phyloP scores from a whole-genome alignment of 1,140 invertebrate genomes.

The Gryon sp. region DNA sequence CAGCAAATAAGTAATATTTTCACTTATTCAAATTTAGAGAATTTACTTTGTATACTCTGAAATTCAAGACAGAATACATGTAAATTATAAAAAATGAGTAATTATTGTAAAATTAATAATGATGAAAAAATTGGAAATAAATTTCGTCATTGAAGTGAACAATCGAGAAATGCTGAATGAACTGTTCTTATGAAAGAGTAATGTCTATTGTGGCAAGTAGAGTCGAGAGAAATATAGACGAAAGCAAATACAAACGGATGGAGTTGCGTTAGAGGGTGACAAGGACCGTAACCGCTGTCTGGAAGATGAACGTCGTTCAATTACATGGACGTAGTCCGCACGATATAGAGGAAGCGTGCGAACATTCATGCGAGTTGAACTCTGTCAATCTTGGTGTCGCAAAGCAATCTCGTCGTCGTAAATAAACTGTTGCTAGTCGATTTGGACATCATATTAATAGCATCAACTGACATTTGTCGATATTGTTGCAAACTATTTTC shows the following conservation, averaged over 20 bases:
- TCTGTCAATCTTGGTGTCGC: slow-evolving; percentile 46
- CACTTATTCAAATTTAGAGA: too few species aligned
- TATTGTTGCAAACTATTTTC: slow-evolving; percentile 1
- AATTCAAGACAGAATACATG: too few species aligned
- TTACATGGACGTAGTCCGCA: slow-evolving; percentile 64
- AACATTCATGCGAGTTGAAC: slow-evolving; percentile 53
- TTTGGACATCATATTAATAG: slow-evolving; percentile 13
- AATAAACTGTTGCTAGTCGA: slow-evolving; percentile 58
- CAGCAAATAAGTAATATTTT: too few species aligned
- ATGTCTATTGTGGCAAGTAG: too few species aligned
- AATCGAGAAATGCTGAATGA: too few species aligned
- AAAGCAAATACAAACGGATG: slow-evolving; percentile 34
- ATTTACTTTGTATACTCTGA: too few species aligned
- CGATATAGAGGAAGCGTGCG: slow-evolving; percentile 20
- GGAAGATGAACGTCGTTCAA: slow-evolving; percentile 71
- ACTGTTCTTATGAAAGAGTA: too few species aligned
- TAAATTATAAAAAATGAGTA: too few species aligned
- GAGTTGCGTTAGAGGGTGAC: slow-evolving; percentile 50
- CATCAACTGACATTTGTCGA: slow-evolving; percentile 31
- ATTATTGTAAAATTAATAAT: too few species aligned
- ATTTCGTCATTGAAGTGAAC: too few species aligned
- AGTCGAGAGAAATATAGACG: background rate
- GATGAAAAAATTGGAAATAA: too few species aligned
- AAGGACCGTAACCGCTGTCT: slow-evolving; percentile 61
- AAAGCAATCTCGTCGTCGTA: slow-evolving; percentile 31